A percentile compares a stretch with the other conserved stretches of the same genome.
Evolutionary conservation across 1,140 invertebrate genomes (phyloP).

Genomic region (Panagrolaimus sp.): DNA sequence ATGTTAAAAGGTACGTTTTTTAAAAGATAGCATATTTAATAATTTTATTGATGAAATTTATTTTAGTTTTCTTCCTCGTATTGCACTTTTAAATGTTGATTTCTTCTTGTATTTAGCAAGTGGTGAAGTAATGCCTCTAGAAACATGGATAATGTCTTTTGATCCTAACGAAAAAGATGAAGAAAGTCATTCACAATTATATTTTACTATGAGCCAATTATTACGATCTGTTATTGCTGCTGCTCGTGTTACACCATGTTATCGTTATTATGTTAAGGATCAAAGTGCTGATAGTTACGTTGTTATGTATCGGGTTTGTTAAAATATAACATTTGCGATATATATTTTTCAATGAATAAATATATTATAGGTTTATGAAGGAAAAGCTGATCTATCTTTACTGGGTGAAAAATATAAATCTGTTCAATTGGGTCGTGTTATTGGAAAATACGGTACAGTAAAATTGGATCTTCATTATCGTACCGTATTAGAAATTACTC

Average conservation of each 20-base stretch:
- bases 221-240: neutral
- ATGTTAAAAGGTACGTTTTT: slow-evolving; percentile 18
- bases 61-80: slow-evolving; percentile 24
- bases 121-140: slow-evolving; percentile 26
- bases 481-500: slow-evolving; percentile 17
- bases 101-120: slow-evolving; percentile 27
- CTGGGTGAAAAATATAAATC: neutral
- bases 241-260: slow-evolving; percentile 7
- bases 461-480: slow-evolving; percentile 14
- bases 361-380: slow-evolving; percentile 10
- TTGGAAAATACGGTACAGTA: slow-evolving; percentile 2
- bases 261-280: slow-evolving; percentile 12
- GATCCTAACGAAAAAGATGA: neutral
- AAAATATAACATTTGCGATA: neutral
- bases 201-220: neutral
- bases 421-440: slow-evolving; percentile 1
- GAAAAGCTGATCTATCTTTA: neutral
- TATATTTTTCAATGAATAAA: neutral
- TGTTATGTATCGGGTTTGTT: slow-evolving; percentile 9
- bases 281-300: slow-evolving; percentile 12
- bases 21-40: too few species aligned
- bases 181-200: neutral
- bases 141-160: slow-evolving; percentile 20
- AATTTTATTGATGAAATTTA: neutral
- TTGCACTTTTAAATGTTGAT: slow-evolving; percentile 25